phyloP scores from a whole-genome alignment of 2,888 invertebrate genomes.

The Eustalomyia histrio region DNA sequence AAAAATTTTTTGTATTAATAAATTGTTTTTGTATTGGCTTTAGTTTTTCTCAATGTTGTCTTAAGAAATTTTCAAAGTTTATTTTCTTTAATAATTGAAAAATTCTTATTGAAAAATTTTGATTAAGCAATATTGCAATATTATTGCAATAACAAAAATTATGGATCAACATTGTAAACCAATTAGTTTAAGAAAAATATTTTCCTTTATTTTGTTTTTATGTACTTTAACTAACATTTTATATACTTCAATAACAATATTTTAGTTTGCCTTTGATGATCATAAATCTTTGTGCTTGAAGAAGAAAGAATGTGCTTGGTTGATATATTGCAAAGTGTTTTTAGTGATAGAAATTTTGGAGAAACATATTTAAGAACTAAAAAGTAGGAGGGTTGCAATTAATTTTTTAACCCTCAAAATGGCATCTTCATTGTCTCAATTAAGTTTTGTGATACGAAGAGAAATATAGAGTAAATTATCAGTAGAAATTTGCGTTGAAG shows the following conservation, averaged over 20 bases:
- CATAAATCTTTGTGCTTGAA: constrained; percentile 30
- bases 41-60: neutral
- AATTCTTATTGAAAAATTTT: neutral
- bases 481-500: too few relatives aligned
- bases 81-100: constrained; percentile 1
- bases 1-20: neutral
- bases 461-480: too few relatives aligned
- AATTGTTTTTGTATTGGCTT: neutral
- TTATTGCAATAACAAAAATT: neutral
- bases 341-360: neutral
- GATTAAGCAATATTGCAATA: neutral
- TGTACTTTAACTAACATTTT: constrained; percentile 5
- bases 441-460: too few relatives aligned
- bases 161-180: neutral
- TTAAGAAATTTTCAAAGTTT: neutral
- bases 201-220: neutral
- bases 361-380: neutral
- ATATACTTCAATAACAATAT: constrained; percentile 26
- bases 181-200: constrained; percentile 23
- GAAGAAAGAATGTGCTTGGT: neutral
- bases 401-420: too few relatives aligned
- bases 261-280: constrained; percentile 28
- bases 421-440: too few relatives aligned
- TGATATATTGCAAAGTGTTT: constrained; percentile 13
- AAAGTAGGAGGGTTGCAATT: too few relatives aligned